These are phyloP conservation scores for Oopsacas minuta DNA, from an alignment of 37 sponge, comb jelly and placozoan genomes.

Conservation along the genomic window DNA sequence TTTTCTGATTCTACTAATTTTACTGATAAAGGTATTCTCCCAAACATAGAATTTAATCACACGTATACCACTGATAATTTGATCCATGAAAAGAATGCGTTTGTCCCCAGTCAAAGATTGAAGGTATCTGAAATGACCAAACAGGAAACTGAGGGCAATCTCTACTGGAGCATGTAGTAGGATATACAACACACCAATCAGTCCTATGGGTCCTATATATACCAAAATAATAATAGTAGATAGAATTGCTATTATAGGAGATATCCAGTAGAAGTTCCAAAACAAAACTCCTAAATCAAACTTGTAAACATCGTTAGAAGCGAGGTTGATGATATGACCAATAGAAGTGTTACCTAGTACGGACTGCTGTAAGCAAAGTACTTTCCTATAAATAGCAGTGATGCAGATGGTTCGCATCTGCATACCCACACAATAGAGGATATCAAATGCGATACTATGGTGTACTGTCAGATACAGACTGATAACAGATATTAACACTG, in stretches of 20 bases:
- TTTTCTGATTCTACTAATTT: background rate
- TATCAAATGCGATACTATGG: background rate
- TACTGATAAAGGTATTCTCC: background rate
- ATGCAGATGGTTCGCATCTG: background rate
- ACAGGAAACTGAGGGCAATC: background rate
- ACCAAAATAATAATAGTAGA: background rate
- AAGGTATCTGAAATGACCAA: background rate
- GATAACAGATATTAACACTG: background rate
- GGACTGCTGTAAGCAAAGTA: background rate
- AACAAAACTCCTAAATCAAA: background rate
- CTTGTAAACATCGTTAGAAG: constrained; percentile 7
- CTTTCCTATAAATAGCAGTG: background rate
- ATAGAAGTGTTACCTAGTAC: background rate
- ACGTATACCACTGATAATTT: background rate
- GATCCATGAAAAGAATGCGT: background rate
- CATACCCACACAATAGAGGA: background rate
- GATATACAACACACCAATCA: background rate
- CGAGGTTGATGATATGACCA: background rate
- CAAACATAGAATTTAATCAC: constrained; percentile 6
- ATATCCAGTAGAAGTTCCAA: background rate
- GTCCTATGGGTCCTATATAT: background rate
- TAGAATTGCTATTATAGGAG: background rate
- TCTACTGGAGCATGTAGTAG: background rate
- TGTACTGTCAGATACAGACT: background rate
- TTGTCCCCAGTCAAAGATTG: background rate